These are phyloP conservation scores for Onychostoma macrolepis DNA, from an alignment of 2,113 vertebrate genomes.

Conservation along the genomic window DNA sequence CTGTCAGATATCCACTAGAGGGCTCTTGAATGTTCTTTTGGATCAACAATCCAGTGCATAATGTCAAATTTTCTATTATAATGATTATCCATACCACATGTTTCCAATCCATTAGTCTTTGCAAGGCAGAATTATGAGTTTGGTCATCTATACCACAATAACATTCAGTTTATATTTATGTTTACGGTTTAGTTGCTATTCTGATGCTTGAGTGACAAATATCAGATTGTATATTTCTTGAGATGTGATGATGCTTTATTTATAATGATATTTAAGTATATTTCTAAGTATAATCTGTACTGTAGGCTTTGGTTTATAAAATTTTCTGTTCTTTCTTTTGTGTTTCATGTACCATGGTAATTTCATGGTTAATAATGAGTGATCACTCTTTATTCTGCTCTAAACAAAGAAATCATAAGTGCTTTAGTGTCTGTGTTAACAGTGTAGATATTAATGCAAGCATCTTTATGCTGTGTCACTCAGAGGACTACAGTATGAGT, in stretches of 20 bases:
- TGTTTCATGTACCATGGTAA: not conserved
- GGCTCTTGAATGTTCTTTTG: not conserved
- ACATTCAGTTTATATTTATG: not conserved
- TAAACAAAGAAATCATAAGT: not conserved
- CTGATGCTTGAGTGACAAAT: not conserved
- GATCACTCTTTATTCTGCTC: not conserved
- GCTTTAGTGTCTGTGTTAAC: not conserved
- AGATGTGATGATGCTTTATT: not conserved
- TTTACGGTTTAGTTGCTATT: not conserved
- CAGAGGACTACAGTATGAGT: not conserved
- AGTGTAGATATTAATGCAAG: not conserved
- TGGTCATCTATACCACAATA: not conserved
- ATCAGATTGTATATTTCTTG: not conserved
- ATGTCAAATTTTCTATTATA: not conserved
- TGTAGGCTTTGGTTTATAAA: not conserved
- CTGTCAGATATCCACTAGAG: conserved; percentile 23
- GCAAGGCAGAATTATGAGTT: not conserved
- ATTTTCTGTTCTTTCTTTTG: not conserved
- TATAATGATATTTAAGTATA: not conserved
- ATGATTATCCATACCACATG: not conserved
- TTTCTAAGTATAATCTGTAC: not conserved
- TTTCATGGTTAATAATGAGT: not conserved
- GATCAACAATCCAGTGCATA: not conserved
- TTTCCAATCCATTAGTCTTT: not conserved
- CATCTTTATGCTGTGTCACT: not conserved